Evolutionary conservation across 2,888 invertebrate species (phyloP).

Genomic region (Lamellibrachia columna): DNA sequence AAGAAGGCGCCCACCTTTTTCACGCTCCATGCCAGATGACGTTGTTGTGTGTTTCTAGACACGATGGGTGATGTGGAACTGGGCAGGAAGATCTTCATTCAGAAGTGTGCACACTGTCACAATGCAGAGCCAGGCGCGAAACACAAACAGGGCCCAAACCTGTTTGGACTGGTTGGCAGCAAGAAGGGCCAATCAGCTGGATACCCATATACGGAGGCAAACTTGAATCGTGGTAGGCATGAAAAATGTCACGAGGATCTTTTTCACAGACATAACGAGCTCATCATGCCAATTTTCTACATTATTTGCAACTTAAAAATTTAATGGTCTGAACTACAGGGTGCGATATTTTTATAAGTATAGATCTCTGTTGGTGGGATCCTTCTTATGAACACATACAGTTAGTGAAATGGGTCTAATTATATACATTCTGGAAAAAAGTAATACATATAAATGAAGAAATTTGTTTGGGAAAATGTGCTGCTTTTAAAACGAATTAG

Average conservation of each 20-base stretch:
- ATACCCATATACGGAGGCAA: conserved; percentile 89
- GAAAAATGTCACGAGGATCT: not conserved
- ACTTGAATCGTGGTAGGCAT: conserved; percentile 85
- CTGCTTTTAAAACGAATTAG: too few relatives aligned
- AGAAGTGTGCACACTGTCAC: conserved; percentile 95
- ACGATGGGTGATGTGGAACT: conserved; percentile 85
- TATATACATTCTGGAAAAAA: too few relatives aligned
- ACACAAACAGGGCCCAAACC: conserved; percentile 97
- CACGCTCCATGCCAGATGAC: not conserved
- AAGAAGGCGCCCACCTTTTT: not conserved
- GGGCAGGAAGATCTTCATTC: conserved; percentile 93
- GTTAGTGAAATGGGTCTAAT: not conserved
- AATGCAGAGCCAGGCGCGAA: conserved; percentile 92
- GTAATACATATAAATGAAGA: too few relatives aligned
- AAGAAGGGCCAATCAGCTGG: conserved; percentile 93
- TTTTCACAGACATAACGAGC: not conserved
- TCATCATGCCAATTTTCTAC: not conserved
- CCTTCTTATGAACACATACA: not conserved
- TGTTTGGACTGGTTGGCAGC: conserved; percentile 87
- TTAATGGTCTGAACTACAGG: not conserved
- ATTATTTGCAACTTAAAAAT: not conserved
- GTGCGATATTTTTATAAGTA: not conserved
- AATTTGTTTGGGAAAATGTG: too few relatives aligned
- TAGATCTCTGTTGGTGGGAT: not conserved
- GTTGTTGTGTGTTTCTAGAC: conserved; percentile 23